phyloP scores from a whole-genome alignment of 2,113 vertebrate genomes.

The Myiopsitta monachus region DNA sequence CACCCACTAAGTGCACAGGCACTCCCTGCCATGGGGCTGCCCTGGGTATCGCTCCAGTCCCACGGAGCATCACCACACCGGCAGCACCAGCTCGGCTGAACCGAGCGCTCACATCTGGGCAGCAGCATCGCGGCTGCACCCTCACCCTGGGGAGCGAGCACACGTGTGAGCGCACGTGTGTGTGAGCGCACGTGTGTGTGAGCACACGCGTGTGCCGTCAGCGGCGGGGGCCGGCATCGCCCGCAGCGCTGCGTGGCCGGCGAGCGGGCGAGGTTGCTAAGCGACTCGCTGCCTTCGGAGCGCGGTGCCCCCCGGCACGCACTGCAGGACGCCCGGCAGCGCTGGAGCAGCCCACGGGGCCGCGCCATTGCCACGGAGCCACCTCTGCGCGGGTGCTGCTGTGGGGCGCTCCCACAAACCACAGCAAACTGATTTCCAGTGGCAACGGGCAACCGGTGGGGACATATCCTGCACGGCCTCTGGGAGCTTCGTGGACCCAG shows the following conservation, averaged over 20 bases:
- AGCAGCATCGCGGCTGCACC: neutral
- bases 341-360: neutral
- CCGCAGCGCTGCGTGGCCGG: neutral
- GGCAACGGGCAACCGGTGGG: neutral
- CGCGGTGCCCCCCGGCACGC: conserved; percentile 1
- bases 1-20: neutral
- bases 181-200: too few species aligned
- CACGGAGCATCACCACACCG: accelerated
- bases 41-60: accelerated
- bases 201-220: neutral
- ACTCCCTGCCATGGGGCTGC: accelerated
- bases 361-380: accelerated
- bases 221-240: neutral
- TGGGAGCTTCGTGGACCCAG: neutral
- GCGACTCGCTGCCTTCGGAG: conserved; percentile 49
- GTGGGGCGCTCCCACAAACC: neutral
- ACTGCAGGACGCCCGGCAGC: neutral
- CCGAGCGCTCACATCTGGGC: accelerated
- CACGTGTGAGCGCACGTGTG: neutral
- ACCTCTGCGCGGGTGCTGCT: neutral
- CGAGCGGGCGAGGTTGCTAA: conserved; percentile 55
- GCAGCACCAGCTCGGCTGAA: accelerated
- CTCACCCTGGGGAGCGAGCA: accelerated
- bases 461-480: neutral
- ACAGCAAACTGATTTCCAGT: neutral